Base-by-base conservation (phyloP, 1,140 invertebrate species). In the Lordiphosa stackelbergi region DNA sequence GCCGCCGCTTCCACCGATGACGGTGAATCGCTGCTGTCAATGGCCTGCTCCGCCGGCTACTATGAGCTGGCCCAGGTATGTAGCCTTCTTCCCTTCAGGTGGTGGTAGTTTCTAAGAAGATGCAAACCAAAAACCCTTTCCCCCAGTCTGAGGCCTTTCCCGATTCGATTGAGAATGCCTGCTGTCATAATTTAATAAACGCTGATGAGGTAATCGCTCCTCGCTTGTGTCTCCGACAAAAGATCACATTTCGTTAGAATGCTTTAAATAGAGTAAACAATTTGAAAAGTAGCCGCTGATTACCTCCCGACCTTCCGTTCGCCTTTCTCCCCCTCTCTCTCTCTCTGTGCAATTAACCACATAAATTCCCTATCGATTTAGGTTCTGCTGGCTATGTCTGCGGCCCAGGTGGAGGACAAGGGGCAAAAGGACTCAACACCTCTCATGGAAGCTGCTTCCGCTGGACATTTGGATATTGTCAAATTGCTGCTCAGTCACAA, bases 381-480 rank as follows among this genome's bases (percentile, higher is more conserved):
- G 94, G 95, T 98, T 78, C 89, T 98, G 69, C 90, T 99, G 75
- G 96, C 96, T 31, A 98, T 98, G 96, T 95, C 95, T 89, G 97
- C 97, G 31, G 97, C 97, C 11, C 98, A 98, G 89, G 96, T 98
- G 40, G 97, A 99, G 90, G 97, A 98, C 88, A 91, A 97, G 40
- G 97, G 97, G 28, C 85, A 88, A 56, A 96, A 96, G 89, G 97
- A 99, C 89, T 98, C 96, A 86, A 98, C 97, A 55, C 97, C 97
- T 19, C 89, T 98, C 62, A 98, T 99, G 97, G 97, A 98, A 89
- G 97, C 97, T 55, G 95, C 97, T 34, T 96, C 94, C 86, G 95
- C 96, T 53, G 97, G 97, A 6, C 96, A 97, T 90, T 91, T 95
- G 63, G 96, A 98, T 87, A 98, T 98, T 83, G 97, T 98, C 24